These are phyloP conservation scores for Glandiceps talaboti DNA, from an alignment of 53 echinoderm and acorn worm species.

Conservation along the genomic window DNA sequence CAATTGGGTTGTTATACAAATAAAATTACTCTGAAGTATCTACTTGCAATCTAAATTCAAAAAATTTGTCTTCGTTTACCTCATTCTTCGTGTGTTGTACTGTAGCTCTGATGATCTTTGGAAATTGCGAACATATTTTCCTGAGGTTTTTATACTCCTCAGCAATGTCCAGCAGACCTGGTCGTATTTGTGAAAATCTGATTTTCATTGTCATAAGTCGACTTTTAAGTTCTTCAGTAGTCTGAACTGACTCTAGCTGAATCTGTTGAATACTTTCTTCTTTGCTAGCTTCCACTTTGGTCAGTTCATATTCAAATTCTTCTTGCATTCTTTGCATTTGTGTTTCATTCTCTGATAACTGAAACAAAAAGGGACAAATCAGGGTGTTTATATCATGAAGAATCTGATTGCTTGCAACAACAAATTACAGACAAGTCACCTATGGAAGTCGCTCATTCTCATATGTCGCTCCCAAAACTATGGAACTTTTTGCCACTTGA, in stretches of 20 bases:
- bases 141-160: conserved; percentile 90
- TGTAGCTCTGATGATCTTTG: conserved; percentile 58
- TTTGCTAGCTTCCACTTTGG: conserved; percentile 32
- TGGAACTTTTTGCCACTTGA: no score
- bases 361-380: not conserved
- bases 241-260: conserved; percentile 20
- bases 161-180: conserved; percentile 75
- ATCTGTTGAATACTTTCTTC: conserved; percentile 28
- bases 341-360: conserved; percentile 38
- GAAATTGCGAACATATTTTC: conserved; percentile 74
- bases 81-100: conserved; percentile 85
- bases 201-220: conserved; percentile 38
- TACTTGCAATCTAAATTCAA: no score
- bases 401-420: no score
- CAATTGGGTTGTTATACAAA: no score
- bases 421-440: no score
- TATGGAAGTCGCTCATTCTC: no score
- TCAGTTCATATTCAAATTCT: conserved; percentile 33
- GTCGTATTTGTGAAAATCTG: conserved; percentile 58
- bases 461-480: no score
- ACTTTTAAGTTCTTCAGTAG: conserved; percentile 20
- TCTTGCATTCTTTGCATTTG: conserved; percentile 26
- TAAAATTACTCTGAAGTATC: no score
- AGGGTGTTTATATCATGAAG: not conserved
- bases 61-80: no score